Percentiles rank a stretch among this genome's conserved stretches.
Evolutionary conservation across 1,140 invertebrate species (phyloP).

Genomic region (Trissolcus basalis): DNA sequence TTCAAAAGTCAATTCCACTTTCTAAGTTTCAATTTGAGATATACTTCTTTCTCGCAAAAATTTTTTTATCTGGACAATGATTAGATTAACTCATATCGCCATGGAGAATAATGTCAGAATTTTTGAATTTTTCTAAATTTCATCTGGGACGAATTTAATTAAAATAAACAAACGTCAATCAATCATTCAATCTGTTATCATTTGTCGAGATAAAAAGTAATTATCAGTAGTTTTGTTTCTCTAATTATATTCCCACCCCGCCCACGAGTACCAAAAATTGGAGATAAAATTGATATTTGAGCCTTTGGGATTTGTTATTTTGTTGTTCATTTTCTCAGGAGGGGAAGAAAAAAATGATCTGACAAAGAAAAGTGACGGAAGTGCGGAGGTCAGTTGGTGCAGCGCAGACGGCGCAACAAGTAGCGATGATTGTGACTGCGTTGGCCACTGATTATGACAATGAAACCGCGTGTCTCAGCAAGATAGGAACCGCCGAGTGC

Average conservation of each 20-base stretch:
- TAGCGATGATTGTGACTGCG: slow-evolving; percentile 60
- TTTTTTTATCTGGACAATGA: no score
- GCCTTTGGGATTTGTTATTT: no score
- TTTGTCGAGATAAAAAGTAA: slow-evolving; percentile 12
- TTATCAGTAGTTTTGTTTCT: slow-evolving; percentile 7
- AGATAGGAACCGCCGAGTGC: slow-evolving; percentile 64
- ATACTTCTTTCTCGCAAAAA: no score
- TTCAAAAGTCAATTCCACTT: not conserved
- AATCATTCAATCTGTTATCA: slow-evolving; percentile 3
- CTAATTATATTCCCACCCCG: not conserved
- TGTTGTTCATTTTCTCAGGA: no score
- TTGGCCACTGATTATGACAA: slow-evolving; percentile 66
- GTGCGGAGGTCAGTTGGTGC: slow-evolving; percentile 20
- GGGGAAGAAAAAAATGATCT: not conserved
- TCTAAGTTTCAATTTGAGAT: no score
- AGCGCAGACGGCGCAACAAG: slow-evolving; percentile 49
- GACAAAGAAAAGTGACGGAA: slow-evolving; percentile 12
- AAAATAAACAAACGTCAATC: not conserved
- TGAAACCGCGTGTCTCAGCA: slow-evolving; percentile 69
- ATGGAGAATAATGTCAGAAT: not conserved
- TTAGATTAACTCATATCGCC: no score
- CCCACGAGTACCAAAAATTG: not conserved
- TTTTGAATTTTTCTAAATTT: not conserved
- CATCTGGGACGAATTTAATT: not conserved
- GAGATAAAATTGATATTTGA: no score